phyloP scores from a whole-genome alignment of 2,113 vertebrate species.

The Gopherus flavomarginatus region DNA sequence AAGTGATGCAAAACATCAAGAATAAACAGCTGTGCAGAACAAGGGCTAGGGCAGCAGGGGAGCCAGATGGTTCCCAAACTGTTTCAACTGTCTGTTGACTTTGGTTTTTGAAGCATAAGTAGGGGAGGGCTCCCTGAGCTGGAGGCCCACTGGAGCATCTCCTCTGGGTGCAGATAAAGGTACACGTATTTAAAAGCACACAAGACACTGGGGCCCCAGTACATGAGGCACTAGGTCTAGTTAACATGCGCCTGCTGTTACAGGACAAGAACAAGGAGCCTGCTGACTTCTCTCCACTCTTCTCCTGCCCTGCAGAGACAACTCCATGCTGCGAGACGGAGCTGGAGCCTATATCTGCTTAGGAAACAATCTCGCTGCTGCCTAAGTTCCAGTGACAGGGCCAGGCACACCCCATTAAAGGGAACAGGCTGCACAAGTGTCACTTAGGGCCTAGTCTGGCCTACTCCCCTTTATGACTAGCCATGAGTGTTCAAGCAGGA shows the following conservation, averaged over 20 bases:
- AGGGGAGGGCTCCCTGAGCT: not conserved
- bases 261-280: fast-evolving
- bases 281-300: fast-evolving
- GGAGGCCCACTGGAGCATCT: not conserved
- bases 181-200: not conserved
- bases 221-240: not conserved
- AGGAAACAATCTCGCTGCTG: not conserved
- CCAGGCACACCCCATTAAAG: not conserved
- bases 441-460: not conserved
- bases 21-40: not conserved
- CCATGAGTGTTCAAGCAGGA: not conserved
- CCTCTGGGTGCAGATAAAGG: not conserved
- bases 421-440: not conserved
- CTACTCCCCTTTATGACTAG: not conserved
- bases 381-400: not conserved
- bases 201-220: not conserved
- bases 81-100: not conserved
- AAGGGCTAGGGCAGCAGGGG: not conserved
- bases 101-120: not conserved
- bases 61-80: not conserved
- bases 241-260: fast-evolving
- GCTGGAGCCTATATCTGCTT: not conserved
- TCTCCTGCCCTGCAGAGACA: fast-evolving
- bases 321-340: no score
- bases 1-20: not conserved